phyloP scores from a whole-genome alignment of 1,140 invertebrate species.

The Zaprionus davidi region DNA sequence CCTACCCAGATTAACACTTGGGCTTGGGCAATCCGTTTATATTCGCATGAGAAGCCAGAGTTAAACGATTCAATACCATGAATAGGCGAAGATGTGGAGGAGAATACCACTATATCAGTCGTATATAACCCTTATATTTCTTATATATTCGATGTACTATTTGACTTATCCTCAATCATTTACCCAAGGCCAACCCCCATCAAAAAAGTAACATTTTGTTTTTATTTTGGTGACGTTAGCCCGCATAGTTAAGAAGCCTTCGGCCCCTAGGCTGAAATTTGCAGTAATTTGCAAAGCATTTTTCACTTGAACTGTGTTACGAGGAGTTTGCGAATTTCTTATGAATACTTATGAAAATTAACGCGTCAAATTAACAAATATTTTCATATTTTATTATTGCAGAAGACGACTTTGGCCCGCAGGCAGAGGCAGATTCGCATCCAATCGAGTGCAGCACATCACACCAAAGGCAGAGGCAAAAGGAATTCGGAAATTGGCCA shows the following conservation, averaged over 20 bases:
- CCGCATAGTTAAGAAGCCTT: not conserved
- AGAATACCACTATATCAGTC: not conserved
- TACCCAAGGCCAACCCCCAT: not conserved
- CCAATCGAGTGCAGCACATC: not conserved
- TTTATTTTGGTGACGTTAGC: not conserved
- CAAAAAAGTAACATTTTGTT: not conserved
- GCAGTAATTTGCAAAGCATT: not conserved
- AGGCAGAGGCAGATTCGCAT: not conserved
- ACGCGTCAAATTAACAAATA: not conserved
- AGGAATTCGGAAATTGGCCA: slow-evolving; percentile 37
- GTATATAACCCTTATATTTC: no score
- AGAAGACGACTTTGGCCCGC: not conserved
- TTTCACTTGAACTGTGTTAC: not conserved
- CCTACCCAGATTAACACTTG: not conserved
- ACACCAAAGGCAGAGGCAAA: slow-evolving; percentile 42
- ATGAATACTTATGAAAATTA: no score
- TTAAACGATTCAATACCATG: not conserved
- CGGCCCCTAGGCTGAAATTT: not conserved
- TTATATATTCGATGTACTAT: no score
- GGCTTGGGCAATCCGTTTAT: not conserved
- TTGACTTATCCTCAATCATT: not conserved
- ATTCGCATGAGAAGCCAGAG: not conserved
- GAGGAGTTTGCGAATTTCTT: not conserved
- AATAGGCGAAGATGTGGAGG: not conserved
- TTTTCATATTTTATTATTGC: not conserved